Conservation (phyloP, 2,888 invertebrate species). For the Cataglyphis albicans region DNA sequence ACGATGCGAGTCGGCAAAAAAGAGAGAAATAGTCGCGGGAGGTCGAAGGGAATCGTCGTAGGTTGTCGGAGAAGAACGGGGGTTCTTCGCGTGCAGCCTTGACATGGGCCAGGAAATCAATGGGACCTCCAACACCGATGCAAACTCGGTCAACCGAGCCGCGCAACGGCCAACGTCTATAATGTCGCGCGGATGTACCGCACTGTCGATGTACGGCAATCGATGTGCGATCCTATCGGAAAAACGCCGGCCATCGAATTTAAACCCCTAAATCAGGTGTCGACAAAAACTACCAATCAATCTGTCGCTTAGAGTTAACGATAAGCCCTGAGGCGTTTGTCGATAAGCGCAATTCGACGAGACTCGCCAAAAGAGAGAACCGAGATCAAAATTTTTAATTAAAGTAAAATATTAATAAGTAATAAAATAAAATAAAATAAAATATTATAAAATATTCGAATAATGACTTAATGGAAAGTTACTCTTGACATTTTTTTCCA, state of each 20-base stretch:
- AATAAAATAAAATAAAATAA: neutral
- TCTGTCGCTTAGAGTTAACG: neutral
- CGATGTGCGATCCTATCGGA: conserved; percentile 66
- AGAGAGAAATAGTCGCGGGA: conserved; percentile 60
- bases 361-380: neutral
- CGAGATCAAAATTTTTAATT: neutral
- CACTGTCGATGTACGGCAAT: conserved; percentile 56
- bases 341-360: conserved; percentile 6
- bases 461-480: conserved; percentile 5
- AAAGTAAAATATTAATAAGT: neutral
- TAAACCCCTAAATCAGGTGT: neutral
- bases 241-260: conserved; percentile 35
- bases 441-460: neutral
- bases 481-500: too few species aligned
- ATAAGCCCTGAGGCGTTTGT: neutral
- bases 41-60: conserved; percentile 74
- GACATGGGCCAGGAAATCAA: conserved; percentile 86
- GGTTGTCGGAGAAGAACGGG: conserved; percentile 75
- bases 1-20: conserved; percentile 27
- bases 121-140: conserved; percentile 85
- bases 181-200: conserved; percentile 71
- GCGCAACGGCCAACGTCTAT: conserved; percentile 72
- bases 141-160: conserved; percentile 82
- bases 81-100: conserved; percentile 85
- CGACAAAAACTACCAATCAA: conserved; percentile 1